phyloP scores from a whole-genome alignment of 2,797 vertebrate genomes.

The Hemibagrus guttatus region DNA sequence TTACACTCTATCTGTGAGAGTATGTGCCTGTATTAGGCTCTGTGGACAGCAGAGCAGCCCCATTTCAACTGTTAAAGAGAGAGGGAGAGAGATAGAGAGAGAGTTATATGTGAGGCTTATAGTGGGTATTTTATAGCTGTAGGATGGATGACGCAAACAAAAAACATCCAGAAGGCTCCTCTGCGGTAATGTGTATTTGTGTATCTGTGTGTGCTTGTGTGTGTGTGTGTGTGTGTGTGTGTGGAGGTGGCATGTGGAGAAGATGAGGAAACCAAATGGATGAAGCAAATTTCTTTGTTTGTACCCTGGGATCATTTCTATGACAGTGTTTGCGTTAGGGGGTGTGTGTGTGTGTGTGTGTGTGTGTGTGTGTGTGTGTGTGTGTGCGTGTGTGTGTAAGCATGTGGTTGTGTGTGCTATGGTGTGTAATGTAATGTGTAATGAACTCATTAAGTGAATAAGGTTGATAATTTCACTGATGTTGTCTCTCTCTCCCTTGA shows the following conservation, averaged over 20 bases:
- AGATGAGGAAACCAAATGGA: neutral
- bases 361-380: slow-evolving; percentile 3
- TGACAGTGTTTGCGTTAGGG: neutral
- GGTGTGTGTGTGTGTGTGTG: neutral
- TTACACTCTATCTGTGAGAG: neutral
- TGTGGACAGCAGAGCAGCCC: neutral
- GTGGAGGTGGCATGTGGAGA: slow-evolving; percentile 28
- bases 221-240: slow-evolving; percentile 45
- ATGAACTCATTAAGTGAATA: neutral
- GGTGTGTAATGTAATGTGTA: neutral
- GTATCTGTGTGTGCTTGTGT: neutral
- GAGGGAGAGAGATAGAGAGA: neutral
- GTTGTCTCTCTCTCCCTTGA: neutral
- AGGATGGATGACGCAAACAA: slow-evolving; percentile 20
- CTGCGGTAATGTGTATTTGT: neutral
- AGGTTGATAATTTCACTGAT: neutral
- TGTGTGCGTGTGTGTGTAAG: neutral
- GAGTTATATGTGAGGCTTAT: neutral
- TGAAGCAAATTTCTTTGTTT: slow-evolving; percentile 1
- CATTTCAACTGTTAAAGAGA: neutral
- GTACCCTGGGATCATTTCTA: neutral
- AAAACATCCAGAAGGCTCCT: slow-evolving; percentile 8
- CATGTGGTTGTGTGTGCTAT: neutral
- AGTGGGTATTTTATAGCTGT: slow-evolving; percentile 12
- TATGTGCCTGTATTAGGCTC: neutral